Percentiles rank a stretch among this genome's conserved stretches.
phyloP scores from a whole-genome alignment of 2,888 invertebrate genomes.

The Aleiodes leptofemur region DNA sequence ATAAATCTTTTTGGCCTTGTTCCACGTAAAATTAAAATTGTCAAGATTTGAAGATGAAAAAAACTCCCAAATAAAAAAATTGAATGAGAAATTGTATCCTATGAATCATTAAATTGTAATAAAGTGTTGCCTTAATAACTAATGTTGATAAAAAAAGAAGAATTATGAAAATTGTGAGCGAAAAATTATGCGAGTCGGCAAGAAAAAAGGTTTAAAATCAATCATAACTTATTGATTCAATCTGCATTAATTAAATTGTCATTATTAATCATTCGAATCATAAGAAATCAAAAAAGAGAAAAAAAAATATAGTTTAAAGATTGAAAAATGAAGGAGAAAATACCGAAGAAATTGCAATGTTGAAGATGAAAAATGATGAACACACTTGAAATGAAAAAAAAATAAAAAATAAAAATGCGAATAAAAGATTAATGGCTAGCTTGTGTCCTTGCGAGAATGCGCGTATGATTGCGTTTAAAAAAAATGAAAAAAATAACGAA shows the following conservation, averaged over 20 bases:
- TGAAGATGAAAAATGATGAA: neutral
- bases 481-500: conserved; percentile 44
- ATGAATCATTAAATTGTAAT: conserved; percentile 62
- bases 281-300: conserved; percentile 10
- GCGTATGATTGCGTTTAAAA: conserved; percentile 45
- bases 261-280: conserved; percentile 32
- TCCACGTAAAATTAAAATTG: neutral
- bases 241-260: conserved; percentile 16
- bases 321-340: conserved; percentile 8
- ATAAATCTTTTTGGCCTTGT: conserved; percentile 19
- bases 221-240: conserved; percentile 41
- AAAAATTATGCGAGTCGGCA: conserved; percentile 9
- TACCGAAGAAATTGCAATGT: neutral
- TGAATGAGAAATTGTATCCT: conserved; percentile 39
- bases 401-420: conserved; percentile 36
- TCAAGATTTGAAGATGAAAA: neutral
- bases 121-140: conserved; percentile 69
- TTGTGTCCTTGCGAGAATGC: conserved; percentile 50
- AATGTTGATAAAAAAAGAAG: conserved; percentile 56
- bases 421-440: conserved; percentile 54
- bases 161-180: neutral
- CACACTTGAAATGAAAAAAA: neutral
- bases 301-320: conserved; percentile 27
- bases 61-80: neutral
- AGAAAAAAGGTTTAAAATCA: conserved; percentile 31